A percentile compares a stretch with the other conserved stretches of the same genome.
These are phyloP conservation scores for Acromyrmex heyeri DNA, from an alignment of 1,140 invertebrate species.

Conservation along the genomic window DNA sequence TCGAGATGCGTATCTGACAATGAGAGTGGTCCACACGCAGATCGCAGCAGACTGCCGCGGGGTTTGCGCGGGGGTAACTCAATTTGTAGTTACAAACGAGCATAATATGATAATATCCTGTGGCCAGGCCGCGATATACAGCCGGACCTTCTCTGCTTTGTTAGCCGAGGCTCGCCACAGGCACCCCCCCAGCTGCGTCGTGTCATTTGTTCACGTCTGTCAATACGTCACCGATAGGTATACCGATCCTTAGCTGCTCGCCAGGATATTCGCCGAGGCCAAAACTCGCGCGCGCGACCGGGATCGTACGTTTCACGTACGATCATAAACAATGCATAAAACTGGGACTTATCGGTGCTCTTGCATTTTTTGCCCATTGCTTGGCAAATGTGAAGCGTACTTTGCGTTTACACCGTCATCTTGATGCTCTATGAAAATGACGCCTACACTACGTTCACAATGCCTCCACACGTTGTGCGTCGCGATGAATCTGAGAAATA, in stretches of 20 bases:
- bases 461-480: not conserved
- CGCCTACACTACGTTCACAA: not conserved
- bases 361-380: slow-evolving; percentile 21
- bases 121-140: slow-evolving; percentile 53
- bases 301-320: not conserved
- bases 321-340: slow-evolving; percentile 17
- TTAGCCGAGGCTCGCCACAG: slow-evolving; percentile 63
- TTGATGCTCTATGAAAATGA: not conserved
- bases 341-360: not conserved
- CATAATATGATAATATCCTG: slow-evolving; percentile 85
- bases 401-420: not conserved
- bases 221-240: slow-evolving; percentile 80
- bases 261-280: slow-evolving; percentile 44
- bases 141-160: slow-evolving; percentile 72
- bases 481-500: not conserved
- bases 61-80: slow-evolving; percentile 83
- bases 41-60: slow-evolving; percentile 56
- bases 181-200: slow-evolving; percentile 76
- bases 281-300: slow-evolving; percentile 49
- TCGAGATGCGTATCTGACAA: slow-evolving; percentile 73
- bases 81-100: slow-evolving; percentile 87
- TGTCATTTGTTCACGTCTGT: slow-evolving; percentile 85
- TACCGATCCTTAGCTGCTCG: slow-evolving; percentile 58
- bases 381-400: not conserved
- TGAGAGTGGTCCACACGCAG: slow-evolving; percentile 38